Conservation (phyloP, 2,113 vertebrate species). For the Anser cygnoides region DNA sequence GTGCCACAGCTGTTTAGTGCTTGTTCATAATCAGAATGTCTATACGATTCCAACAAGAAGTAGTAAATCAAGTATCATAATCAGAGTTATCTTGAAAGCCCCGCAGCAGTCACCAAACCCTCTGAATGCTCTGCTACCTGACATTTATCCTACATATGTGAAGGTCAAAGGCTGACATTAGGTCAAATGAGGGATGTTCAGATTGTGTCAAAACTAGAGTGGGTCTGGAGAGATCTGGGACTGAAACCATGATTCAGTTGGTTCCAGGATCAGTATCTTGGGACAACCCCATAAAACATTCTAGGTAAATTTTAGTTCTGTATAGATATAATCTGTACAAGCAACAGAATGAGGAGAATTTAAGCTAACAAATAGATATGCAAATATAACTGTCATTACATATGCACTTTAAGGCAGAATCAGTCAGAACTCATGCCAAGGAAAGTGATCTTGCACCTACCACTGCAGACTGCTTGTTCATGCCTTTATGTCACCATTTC, state of each 20-base stretch:
- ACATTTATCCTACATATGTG: background rate
- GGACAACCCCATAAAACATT: background rate
- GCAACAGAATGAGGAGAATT: background rate
- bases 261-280: background rate
- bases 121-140: background rate
- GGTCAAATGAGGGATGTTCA: background rate
- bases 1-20: slow-evolving; percentile 39
- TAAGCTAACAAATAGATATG: background rate
- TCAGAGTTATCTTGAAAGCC: background rate
- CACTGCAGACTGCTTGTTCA: background rate
- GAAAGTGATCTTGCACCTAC: background rate
- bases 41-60: slow-evolving; percentile 7
- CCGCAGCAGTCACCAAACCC: background rate
- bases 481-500: background rate
- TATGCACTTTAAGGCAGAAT: background rate
- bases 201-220: background rate
- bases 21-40: slow-evolving; percentile 44
- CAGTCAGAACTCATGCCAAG: background rate
- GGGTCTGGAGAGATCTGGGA: background rate
- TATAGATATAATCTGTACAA: background rate
- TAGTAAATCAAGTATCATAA: slow-evolving; percentile 57
- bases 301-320: background rate
- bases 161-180: background rate
- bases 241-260: background rate
- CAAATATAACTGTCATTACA: background rate